A percentile compares a stretch with the other conserved stretches of the same genome.
These are phyloP conservation scores for Porphyrio hochstetteri DNA, from an alignment of 2,113 vertebrate species.

Conservation along the genomic window DNA sequence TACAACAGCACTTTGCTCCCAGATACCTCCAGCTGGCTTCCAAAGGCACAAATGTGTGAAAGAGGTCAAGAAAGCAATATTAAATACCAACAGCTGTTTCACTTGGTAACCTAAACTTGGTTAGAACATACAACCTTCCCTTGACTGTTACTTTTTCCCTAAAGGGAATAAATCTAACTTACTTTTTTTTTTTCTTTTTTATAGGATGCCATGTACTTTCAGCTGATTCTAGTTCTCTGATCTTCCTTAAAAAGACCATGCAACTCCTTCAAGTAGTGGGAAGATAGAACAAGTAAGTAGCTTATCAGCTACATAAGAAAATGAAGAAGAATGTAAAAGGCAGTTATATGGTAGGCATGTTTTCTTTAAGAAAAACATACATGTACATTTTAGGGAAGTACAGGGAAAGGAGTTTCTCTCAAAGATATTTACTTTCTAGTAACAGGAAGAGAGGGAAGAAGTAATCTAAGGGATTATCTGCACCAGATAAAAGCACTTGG, in stretches of 20 bases:
- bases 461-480: slow-evolving; percentile 62
- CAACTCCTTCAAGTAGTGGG: not conserved
- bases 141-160: not conserved
- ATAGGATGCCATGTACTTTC: too few relatives aligned
- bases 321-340: not conserved
- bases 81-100: not conserved
- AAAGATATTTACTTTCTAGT: not conserved
- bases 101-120: not conserved
- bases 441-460: slow-evolving; percentile 22
- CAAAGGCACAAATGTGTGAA: not conserved
- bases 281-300: not conserved
- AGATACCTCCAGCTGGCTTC: not conserved
- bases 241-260: accelerated
- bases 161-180: not conserved
- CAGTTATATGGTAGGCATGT: accelerated
- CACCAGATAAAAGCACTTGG: slow-evolving; percentile 40
- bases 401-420: not conserved
- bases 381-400: not conserved
- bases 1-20: not conserved
- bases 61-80: not conserved
- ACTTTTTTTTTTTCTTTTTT: not conserved
- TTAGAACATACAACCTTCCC: not conserved
- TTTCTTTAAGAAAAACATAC: not conserved
- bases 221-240: not conserved
- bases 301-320: not conserved